phyloP scores from a whole-genome alignment of 1,140 invertebrate species.

The Marisa cornuarietis region DNA sequence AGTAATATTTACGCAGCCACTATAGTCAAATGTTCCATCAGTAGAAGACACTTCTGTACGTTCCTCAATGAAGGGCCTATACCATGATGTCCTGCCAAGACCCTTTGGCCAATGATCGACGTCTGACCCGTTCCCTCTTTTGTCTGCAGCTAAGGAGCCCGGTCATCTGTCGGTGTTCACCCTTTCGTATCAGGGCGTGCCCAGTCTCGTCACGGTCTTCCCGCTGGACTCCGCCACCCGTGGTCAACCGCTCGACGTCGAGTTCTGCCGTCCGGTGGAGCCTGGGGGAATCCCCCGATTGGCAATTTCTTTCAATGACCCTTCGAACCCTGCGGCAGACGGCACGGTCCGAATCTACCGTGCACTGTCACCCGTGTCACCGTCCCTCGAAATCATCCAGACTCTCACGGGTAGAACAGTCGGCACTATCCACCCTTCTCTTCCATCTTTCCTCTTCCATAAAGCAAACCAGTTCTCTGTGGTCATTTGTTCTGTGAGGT shows the following conservation, averaged over 20 bases:
- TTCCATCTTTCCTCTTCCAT: background rate
- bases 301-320: constrained; percentile 21
- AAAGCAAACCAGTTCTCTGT: too few relatives aligned
- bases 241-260: constrained; percentile 25
- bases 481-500: background rate
- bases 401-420: too few relatives aligned
- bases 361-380: background rate
- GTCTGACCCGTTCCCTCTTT: background rate
- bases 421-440: too few relatives aligned
- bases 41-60: too few relatives aligned
- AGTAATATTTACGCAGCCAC: too few relatives aligned
- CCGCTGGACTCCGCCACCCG: background rate
- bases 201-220: background rate
- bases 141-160: constrained; percentile 20
- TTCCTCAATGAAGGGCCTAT: too few relatives aligned
- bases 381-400: background rate
- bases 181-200: constrained; percentile 10
- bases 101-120: too few relatives aligned
- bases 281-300: background rate
- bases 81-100: too few relatives aligned
- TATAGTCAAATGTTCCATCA: too few relatives aligned
- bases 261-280: constrained; percentile 15
- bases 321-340: constrained; percentile 10
- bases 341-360: constrained; percentile 13
- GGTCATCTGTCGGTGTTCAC: constrained; percentile 16